Conservation (phyloP, 2,797 vertebrate genomes). For the Diplodus sargus region DNA sequence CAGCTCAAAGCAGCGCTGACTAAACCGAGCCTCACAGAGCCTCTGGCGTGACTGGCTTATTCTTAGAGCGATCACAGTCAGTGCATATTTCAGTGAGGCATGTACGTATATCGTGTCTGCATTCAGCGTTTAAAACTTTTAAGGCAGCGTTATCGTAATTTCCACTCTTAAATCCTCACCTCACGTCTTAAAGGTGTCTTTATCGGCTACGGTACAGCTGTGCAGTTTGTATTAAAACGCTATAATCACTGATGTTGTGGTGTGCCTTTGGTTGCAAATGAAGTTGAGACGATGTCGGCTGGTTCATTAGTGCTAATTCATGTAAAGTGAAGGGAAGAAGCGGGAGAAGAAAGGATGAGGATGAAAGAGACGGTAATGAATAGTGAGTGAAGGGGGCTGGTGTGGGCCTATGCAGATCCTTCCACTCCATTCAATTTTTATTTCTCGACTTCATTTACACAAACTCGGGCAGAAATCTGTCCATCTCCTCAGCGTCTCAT, state of each 20-base stretch:
- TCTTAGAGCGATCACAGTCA: not conserved
- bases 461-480: slow-evolving; percentile 26
- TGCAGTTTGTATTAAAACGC: slow-evolving; percentile 45
- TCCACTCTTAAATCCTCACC: slow-evolving; percentile 20
- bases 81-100: not conserved
- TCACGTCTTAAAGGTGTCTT: slow-evolving; percentile 10
- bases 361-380: slow-evolving; percentile 71
- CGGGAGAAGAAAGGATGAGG: slow-evolving; percentile 55
- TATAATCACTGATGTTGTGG: slow-evolving; percentile 53
- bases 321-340: slow-evolving; percentile 73
- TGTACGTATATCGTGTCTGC: not conserved
- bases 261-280: slow-evolving; percentile 59
- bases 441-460: slow-evolving; percentile 45
- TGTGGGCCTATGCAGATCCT: slow-evolving; percentile 53
- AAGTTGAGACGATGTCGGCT: slow-evolving; percentile 60
- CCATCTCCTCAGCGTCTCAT: slow-evolving; percentile 3
- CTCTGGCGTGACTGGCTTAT: not conserved
- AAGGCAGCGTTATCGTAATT: slow-evolving; percentile 20
- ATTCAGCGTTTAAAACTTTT: slow-evolving; percentile 18
- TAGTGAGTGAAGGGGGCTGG: slow-evolving; percentile 62
- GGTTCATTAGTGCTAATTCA: slow-evolving; percentile 80
- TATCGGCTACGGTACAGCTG: slow-evolving; percentile 43
- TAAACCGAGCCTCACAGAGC: not conserved
- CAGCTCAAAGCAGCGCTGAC: not conserved
- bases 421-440: slow-evolving; percentile 51